phyloP scores from a whole-genome alignment of 2,797 vertebrate species.

The Huso huso region DNA sequence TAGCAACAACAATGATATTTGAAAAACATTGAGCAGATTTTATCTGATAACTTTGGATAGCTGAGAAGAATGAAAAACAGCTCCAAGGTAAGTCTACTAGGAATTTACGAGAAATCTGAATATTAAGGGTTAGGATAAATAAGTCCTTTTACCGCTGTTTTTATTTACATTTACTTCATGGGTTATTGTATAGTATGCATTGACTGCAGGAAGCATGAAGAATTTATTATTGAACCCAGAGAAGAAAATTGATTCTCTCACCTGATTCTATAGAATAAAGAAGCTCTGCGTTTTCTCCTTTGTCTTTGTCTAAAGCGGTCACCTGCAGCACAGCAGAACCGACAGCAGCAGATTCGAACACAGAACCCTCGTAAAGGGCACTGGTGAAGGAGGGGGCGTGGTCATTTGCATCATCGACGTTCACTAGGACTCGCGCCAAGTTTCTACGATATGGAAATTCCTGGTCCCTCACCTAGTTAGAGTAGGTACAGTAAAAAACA shows the following conservation, averaged over 20 bases:
- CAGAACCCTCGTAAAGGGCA: slow-evolving; percentile 78
- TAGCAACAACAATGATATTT: too few species aligned
- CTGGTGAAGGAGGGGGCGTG: slow-evolving; percentile 88
- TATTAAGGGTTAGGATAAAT: too few species aligned
- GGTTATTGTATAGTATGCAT: too few species aligned
- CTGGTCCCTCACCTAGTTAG: slow-evolving; percentile 85
- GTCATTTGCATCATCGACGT: slow-evolving; percentile 91
- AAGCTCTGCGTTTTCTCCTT: slow-evolving; percentile 88
- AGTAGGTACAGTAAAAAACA: too few species aligned
- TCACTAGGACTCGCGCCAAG: slow-evolving; percentile 80
- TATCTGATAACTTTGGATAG: too few species aligned
- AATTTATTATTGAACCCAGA: too few species aligned
- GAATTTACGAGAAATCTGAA: too few species aligned
- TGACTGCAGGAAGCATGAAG: accelerated
- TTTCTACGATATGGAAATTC: slow-evolving; percentile 92
- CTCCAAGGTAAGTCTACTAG: too few species aligned
- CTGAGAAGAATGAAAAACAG: too few species aligned
- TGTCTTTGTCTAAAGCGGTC: slow-evolving; percentile 91
- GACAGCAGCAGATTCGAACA: slow-evolving; percentile 89
- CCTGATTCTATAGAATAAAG: slow-evolving; percentile 88
- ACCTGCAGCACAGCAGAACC: slow-evolving; percentile 90
- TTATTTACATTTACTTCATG: too few species aligned
- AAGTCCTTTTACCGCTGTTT: too few species aligned
- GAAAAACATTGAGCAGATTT: too few species aligned
- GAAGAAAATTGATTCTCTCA: slow-evolving; percentile 35